These are phyloP conservation scores for Diarsia rubi DNA, from an alignment of 2,888 invertebrate species.

Conservation along the genomic window DNA sequence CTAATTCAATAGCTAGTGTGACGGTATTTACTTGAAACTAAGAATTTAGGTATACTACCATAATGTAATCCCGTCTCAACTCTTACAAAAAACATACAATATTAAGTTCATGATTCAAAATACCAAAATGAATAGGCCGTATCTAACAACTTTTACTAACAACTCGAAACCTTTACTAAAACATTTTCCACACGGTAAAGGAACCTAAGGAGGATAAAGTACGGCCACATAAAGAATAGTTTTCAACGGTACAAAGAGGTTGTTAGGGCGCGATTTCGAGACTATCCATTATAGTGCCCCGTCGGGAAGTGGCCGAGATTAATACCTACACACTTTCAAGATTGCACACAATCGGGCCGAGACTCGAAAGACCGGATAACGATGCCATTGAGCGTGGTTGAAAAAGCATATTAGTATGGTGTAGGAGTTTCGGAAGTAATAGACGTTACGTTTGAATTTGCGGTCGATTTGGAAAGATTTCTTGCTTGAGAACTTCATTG, in stretches of 20 bases:
- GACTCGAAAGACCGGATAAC: constrained; percentile 50
- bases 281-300: constrained; percentile 75
- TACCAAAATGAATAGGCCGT: constrained; percentile 8
- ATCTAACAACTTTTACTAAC: constrained; percentile 5
- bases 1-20: background rate
- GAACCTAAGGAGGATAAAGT: constrained; percentile 42
- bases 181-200: constrained; percentile 9
- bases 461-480: background rate
- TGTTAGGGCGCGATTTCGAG: constrained; percentile 70
- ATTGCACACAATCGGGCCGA: constrained; percentile 51
- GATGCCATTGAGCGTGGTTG: constrained; percentile 34
- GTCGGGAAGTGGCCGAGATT: constrained; percentile 72
- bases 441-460: constrained; percentile 12
- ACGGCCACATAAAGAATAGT: constrained; percentile 67
- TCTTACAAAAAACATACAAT: background rate
- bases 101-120: background rate
- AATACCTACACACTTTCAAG: constrained; percentile 66
- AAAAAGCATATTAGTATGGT: constrained; percentile 17
- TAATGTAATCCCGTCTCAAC: background rate
- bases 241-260: constrained; percentile 71
- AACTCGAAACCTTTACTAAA: background rate
- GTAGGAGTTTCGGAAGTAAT: constrained; percentile 8
- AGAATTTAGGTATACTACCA: background rate
- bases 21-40: background rate
- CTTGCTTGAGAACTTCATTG: background rate